Evolutionary conservation across 2,888 invertebrate species (phyloP).

Genomic region (Hydrotaea cyrtoneurina): DNA sequence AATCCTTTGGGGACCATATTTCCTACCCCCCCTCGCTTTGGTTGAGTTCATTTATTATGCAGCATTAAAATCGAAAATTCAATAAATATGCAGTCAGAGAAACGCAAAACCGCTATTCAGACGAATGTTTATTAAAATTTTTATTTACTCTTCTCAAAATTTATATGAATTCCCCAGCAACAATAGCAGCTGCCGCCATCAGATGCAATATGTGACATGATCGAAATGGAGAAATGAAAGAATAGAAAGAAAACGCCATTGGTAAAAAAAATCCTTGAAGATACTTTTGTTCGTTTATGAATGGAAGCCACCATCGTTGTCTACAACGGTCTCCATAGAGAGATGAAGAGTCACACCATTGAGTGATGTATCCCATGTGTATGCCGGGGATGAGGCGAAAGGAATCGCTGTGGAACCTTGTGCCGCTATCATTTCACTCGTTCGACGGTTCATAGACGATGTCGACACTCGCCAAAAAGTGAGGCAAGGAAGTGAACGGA

Average conservation of each 20-base stretch:
- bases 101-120: background rate
- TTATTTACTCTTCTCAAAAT: slow-evolving; percentile 2
- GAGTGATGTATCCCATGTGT: slow-evolving; percentile 19
- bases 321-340: background rate
- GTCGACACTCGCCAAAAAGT: background rate
- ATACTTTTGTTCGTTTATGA: background rate
- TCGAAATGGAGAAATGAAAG: slow-evolving; percentile 11
- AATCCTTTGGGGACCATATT: background rate
- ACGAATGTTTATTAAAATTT: slow-evolving; percentile 21
- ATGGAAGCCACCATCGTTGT: background rate
- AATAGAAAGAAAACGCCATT: slow-evolving; percentile 1
- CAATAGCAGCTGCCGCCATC: background rate
- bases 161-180: background rate
- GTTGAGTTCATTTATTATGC: background rate
- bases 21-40: background rate
- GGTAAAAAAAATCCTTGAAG: slow-evolving; percentile 29
- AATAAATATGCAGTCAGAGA: background rate
- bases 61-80: background rate
- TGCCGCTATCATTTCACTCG: background rate
- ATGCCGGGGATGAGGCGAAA: background rate
- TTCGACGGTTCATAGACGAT: background rate
- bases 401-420: background rate
- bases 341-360: slow-evolving; percentile 20
- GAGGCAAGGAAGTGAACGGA: background rate
- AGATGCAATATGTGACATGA: slow-evolving; percentile 27